These are phyloP conservation scores for Corvus hawaiiensis DNA, from an alignment of 2,113 vertebrate genomes.

Conservation along the genomic window DNA sequence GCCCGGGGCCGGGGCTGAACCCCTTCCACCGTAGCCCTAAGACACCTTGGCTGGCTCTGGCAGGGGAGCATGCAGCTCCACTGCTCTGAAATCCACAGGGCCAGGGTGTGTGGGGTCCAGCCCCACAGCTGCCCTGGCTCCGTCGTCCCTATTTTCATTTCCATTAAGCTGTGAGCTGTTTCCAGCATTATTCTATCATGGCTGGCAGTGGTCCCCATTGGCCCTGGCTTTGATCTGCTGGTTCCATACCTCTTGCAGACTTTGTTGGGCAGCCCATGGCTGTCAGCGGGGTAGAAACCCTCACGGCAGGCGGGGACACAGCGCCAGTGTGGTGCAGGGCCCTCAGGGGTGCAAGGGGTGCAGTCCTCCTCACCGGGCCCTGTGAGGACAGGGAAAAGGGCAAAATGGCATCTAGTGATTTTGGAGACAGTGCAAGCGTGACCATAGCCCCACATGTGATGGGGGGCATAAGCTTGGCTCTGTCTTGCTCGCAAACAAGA, in stretches of 20 bases:
- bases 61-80: fast-evolving
- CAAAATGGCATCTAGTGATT: neutral
- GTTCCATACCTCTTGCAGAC: conserved; percentile 81
- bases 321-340: conserved; percentile 80
- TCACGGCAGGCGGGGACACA: conserved; percentile 78
- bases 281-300: conserved; percentile 79
- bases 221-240: neutral
- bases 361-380: conserved; percentile 80
- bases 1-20: neutral
- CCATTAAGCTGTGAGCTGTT: neutral
- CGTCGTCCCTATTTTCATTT: neutral
- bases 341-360: conserved; percentile 73
- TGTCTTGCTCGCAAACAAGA: neutral
- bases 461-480: neutral
- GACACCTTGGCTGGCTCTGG: neutral
- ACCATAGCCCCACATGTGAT: fast-evolving
- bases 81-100: neutral
- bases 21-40: neutral
- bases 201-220: neutral
- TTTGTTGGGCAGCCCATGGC: conserved; percentile 75
- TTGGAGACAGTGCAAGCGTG: fast-evolving
- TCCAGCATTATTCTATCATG: neutral
- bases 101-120: neutral
- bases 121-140: conserved; percentile 3
- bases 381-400: conserved; percentile 10